Base-by-base conservation (phyloP, 2,797 vertebrate genomes). In the Cichlasoma orientale region DNA sequence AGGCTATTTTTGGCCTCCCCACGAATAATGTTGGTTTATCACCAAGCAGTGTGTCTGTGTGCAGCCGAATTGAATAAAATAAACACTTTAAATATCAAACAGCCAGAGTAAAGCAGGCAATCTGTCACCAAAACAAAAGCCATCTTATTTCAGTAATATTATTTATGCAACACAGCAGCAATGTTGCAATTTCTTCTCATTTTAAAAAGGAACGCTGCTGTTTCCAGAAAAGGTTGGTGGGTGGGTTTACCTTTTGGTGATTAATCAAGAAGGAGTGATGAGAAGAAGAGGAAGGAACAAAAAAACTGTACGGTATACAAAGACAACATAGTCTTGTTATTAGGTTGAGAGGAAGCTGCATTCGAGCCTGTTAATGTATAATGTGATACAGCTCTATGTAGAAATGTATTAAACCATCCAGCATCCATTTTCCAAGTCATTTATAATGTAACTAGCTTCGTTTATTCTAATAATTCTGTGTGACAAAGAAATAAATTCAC, bases 21-120 rank as follows among this genome's bases (percentile, higher is more conserved):
- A 23, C 3, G 36, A 54, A 66, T 31, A 21, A 57, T 73, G 80
- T 50, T 75, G 75, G 58, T 44, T 63, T 57, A 71, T 75, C 72
- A 78, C 41, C 13, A 9, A 83, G 56, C 72, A 27, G 73, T 3
- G n/a, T 21, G 27, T 84, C 53, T 68, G 38, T 70, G 74, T 56
- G 58, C 59, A 75, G 54, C 72, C 63, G 73, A 57, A 73, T 5
- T 25, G 29, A 77, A 56, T 54, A 25, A 77, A 81, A 78, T 8
- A 57, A 12, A 75, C 61, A 77, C 72, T 75, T 80, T 71, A 68
- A 50, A n/a, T 50, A 68, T 80, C 72, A 78, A 72, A 74, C 58
- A 69, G 57, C 9, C 38, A 75, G 71, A 66, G 57, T 4, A 59
- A 5, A 68, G 18, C 19, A 11, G 47, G 21, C 47, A 75, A 80